Conservation (phyloP, 2,113 vertebrate species). For the Tetrao urogallus region DNA sequence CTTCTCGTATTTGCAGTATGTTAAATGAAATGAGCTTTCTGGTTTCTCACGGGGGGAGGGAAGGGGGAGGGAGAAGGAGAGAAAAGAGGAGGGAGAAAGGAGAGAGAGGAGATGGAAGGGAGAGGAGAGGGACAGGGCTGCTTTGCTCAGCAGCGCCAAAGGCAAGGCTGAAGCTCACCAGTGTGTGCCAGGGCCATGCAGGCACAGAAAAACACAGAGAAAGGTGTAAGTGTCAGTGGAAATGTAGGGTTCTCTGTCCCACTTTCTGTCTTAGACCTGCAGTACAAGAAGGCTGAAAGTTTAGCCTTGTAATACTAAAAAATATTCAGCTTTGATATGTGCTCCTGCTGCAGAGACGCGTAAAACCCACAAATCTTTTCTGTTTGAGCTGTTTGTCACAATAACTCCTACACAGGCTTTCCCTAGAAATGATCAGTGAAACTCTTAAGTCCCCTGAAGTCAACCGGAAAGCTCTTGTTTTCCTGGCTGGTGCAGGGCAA, state of each 20-base stretch:
- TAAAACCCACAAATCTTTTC: conserved; percentile 22
- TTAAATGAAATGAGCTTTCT: neutral
- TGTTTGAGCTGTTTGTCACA: neutral
- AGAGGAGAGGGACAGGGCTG: neutral
- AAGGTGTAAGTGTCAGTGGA: neutral
- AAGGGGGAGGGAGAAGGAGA: neutral
- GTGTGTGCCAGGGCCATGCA: accelerated
- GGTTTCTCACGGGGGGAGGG: accelerated
- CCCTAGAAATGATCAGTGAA: neutral
- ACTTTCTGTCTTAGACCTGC: neutral
- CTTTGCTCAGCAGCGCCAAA: neutral
- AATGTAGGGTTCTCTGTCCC: neutral
- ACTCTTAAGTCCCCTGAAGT: neutral
- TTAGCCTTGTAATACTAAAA: neutral
- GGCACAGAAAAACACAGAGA: neutral
- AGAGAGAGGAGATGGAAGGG: neutral
- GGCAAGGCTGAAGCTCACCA: neutral
- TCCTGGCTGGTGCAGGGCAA: neutral
- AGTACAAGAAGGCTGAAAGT: neutral
- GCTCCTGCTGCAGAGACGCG: neutral
- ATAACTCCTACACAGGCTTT: neutral
- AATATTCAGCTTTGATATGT: neutral
- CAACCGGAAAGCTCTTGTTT: conserved; percentile 3
- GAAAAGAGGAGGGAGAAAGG: neutral
- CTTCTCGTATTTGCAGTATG: neutral